Base-by-base conservation (phyloP, 2,888 invertebrate species). In the Cheilosia impressa region DNA sequence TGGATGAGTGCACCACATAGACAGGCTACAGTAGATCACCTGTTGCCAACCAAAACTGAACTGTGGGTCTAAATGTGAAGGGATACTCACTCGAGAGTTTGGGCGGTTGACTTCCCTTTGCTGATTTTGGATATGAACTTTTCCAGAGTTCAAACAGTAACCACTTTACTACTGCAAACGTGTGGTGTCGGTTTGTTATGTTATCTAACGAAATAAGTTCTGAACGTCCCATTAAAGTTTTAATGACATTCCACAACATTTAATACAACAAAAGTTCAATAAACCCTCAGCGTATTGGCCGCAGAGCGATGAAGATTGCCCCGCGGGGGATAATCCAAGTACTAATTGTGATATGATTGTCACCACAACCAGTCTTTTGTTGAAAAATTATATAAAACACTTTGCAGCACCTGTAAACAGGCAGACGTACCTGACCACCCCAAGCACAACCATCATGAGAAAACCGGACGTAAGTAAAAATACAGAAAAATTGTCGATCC, bases 371-470 rank as follows among this genome's bases (percentile, higher is more conserved):
- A 19, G 75, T 76, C 68, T 55, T 38, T 24, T 4, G n/a, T 10
- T 47, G 15, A 38, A 47, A 52, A 65, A 71, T 15, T 55, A 79
- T 75, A 71, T 75, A 80, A 66, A 80, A 82, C 60, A 60, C 47
- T 47, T n/a, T 58, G 43, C 57, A n/a, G 41, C 41, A 24, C 17
- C 22, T 52, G 43, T 57, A 22, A 31, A 27, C 10, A 31, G n/a
- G 17, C 68, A 83, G 78, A 78, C 68, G 57, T 78, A 52, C 15
- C 52, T 63, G 45, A 60, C 15, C 47, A 62, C 6, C 53, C 38
- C 22, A 43, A 24, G 13, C 10, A 9, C 31, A 31, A 68, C 7
- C 66, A 68, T 17, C 58, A 83, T 68, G 71, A 62, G 73, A 38
- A 68, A 63, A 68, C 13, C 52, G 24, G 13, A 68, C 0, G 83